A percentile compares a stretch with the other conserved stretches of the same genome.
Conservation (phyloP, 2,888 invertebrate genomes). For the Hipparchia semele region DNA sequence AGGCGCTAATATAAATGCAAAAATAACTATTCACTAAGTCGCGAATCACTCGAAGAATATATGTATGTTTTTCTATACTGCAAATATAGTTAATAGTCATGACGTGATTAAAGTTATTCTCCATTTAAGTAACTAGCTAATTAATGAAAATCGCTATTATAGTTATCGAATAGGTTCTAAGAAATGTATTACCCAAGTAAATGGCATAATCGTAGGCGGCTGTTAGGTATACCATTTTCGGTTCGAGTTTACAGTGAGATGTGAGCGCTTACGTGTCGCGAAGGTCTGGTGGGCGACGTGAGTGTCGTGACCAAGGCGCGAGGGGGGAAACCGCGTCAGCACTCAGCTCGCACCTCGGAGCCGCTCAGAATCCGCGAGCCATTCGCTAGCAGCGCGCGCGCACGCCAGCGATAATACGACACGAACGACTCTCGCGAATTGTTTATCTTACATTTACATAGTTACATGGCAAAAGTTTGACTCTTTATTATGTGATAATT, state of each 20-base stretch:
- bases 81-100: constrained; percentile 14
- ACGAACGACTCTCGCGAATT: constrained; percentile 80
- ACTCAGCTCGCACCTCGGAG: constrained; percentile 20
- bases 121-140: neutral
- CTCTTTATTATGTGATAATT: constrained; percentile 64
- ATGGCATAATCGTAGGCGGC: constrained; percentile 39
- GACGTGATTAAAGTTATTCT: constrained; percentile 5
- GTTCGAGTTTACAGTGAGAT: constrained; percentile 73
- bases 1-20: neutral
- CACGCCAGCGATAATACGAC: constrained; percentile 64
- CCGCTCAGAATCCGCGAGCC: constrained; percentile 70
- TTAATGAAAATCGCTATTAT: constrained; percentile 24
- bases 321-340: constrained; percentile 47
- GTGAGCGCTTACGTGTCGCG: constrained; percentile 78
- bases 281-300: constrained; percentile 63
- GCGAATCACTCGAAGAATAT: neutral
- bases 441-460: constrained; percentile 48
- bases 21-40: constrained; percentile 6
- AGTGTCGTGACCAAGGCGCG: constrained; percentile 47
- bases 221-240: constrained; percentile 67
- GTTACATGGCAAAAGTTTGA: constrained; percentile 74
- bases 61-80: neutral
- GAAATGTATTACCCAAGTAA: constrained; percentile 19
- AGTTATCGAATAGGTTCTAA: constrained; percentile 17
- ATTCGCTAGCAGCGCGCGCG: constrained; percentile 77